These are phyloP conservation scores for Danio albolineatus DNA, from an alignment of 2,797 vertebrate species.

Conservation along the genomic window DNA sequence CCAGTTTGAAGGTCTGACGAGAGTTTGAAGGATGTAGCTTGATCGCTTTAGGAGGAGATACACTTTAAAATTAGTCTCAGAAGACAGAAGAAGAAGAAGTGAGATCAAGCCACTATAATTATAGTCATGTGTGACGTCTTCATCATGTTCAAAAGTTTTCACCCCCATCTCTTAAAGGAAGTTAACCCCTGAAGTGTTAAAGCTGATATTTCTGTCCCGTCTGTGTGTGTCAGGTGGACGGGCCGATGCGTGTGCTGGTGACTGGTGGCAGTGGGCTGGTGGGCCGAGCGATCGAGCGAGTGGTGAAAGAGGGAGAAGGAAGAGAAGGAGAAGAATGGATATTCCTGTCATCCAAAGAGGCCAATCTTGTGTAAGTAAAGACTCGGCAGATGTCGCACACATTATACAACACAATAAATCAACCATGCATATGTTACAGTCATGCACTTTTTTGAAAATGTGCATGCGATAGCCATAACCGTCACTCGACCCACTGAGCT, in stretches of 20 bases:
- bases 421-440: not conserved
- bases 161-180: too few relatives aligned
- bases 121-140: too few relatives aligned
- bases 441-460: not conserved
- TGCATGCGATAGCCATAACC: not conserved
- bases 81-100: too few relatives aligned
- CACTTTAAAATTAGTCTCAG: too few relatives aligned
- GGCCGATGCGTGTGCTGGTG: slow-evolving; percentile 76
- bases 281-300: slow-evolving; percentile 86
- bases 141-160: too few relatives aligned
- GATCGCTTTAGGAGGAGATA: too few relatives aligned
- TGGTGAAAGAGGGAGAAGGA: slow-evolving; percentile 78
- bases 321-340: slow-evolving; percentile 86
- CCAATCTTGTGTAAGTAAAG: slow-evolving; percentile 77
- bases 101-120: too few relatives aligned
- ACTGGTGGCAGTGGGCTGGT: slow-evolving; percentile 92
- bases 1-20: too few relatives aligned
- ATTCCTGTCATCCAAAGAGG: slow-evolving; percentile 91
- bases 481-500: too few relatives aligned
- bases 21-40: too few relatives aligned
- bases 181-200: not conserved
- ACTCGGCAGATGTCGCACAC: not conserved
- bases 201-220: not conserved
- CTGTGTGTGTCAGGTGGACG: slow-evolving; percentile 29
- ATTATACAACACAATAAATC: not conserved